These are phyloP conservation scores for Cygnus buccinator DNA, from an alignment of 2,113 vertebrate genomes.

Conservation along the genomic window DNA sequence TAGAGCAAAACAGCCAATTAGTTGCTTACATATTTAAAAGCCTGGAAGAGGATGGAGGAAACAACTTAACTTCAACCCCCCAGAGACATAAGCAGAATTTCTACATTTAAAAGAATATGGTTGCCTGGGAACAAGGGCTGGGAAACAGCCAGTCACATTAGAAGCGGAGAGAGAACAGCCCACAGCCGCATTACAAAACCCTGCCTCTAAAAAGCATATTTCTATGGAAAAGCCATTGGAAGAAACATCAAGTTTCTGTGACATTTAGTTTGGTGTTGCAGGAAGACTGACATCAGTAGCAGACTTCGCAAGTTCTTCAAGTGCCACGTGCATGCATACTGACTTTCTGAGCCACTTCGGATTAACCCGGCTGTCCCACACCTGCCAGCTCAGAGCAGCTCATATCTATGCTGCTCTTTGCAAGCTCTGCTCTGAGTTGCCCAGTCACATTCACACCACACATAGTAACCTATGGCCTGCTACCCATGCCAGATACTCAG, in stretches of 20 bases:
- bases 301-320: neutral
- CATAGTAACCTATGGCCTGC: neutral
- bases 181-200: neutral
- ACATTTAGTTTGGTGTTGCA: neutral
- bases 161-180: neutral
- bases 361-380: neutral
- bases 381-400: rapidly evolving
- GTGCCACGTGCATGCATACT: rapidly evolving
- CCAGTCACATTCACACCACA: neutral
- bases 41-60: neutral
- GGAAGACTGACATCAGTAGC: neutral
- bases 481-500: neutral
- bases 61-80: neutral
- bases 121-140: neutral
- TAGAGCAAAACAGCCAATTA: neutral
- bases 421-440: neutral
- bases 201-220: neutral
- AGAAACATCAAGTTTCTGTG: neutral
- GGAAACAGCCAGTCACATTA: neutral
- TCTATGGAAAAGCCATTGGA: neutral
- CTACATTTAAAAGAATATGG: neutral
- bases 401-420: neutral
- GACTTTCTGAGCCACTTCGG: neutral
- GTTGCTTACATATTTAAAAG: neutral
- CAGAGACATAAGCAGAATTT: neutral